Base-by-base conservation (phyloP, 1,140 invertebrate genomes). In the Drosophila nannoptera region DNA sequence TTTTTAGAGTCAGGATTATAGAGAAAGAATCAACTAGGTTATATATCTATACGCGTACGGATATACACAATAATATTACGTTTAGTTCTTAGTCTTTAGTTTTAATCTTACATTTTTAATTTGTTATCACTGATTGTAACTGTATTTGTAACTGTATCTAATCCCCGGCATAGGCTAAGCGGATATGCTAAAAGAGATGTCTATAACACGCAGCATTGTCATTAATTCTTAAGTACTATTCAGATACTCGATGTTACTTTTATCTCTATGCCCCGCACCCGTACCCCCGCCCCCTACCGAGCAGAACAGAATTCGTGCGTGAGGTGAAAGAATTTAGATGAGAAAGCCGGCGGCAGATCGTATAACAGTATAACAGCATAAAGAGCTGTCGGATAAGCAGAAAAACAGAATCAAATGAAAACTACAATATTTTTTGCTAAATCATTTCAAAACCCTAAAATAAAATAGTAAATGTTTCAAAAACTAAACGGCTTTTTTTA, bases 381-480 rank as follows among this genome's bases (percentile, higher is more conserved):
- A 68, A 68, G 38, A 36, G 56, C 56, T 60, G 45, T 56, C 9
- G 64, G 22, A 22, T 22, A 22, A 22, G 22, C 22, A 22, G 22
- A 22, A 22, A 22, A 22, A 22, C 22, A 22, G 22, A 65, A 49
- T 63, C 33, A 38, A 65, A 31, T 14, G 12, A 63, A 67, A 54
- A 40, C 42, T 71, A 32, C 55, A 76, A 68, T 84, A 73, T 80
- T 84, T 84, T 84, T 84, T 84, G 77, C 77, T 86, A 86, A 84
- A 86, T 81, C 68, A 70, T 71, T 71, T 84, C 75, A 78, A 70
- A 56, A 69, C 63, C 50, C 52, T 48, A 56, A 76, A 73, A 84
- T 84, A 84, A 84, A 83, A 76, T 77, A 78, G 80, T 84, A 84
- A 80, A 74, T 84, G 80, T 84, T 84, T 84, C 76, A 86, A 76